Percentiles rank a stretch among this genome's conserved stretches.
Conservation (phyloP, 2,888 invertebrate genomes). For the Eledone cirrhosa region DNA sequence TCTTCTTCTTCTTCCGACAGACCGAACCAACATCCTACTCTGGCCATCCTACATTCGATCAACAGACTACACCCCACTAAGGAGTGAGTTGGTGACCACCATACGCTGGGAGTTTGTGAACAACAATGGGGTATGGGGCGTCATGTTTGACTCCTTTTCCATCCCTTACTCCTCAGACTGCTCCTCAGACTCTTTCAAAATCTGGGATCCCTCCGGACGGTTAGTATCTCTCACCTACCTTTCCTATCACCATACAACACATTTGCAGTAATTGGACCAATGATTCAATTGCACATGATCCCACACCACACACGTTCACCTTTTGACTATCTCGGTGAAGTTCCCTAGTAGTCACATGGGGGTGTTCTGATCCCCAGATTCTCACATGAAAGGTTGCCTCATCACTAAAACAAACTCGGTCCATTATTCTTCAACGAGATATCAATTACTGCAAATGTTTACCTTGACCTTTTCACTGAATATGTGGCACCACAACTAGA, state of each 20-base stretch:
- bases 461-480: too few species aligned
- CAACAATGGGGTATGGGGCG: neutral
- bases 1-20: neutral
- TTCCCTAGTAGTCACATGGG: neutral
- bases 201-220: neutral
- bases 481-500: too few species aligned
- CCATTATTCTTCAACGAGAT: neutral
- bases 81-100: neutral
- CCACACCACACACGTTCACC: too few species aligned
- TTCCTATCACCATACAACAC: neutral
- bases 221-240: neutral
- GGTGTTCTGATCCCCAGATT: too few species aligned
- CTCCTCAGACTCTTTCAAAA: neutral
- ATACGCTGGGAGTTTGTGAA: slow-evolving; percentile 19
- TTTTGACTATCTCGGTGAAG: neutral
- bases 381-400: too few species aligned
- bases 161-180: neutral
- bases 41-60: neutral
- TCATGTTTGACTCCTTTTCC: slow-evolving; percentile 4
- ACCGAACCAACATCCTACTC: too few species aligned
- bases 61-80: neutral
- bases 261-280: too few species aligned
- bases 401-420: too few species aligned
- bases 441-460: too few species aligned
- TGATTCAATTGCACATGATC: too few species aligned